Evolutionary conservation across 2,888 invertebrate species (phyloP).

Genomic region (Physocephala rufipes): DNA sequence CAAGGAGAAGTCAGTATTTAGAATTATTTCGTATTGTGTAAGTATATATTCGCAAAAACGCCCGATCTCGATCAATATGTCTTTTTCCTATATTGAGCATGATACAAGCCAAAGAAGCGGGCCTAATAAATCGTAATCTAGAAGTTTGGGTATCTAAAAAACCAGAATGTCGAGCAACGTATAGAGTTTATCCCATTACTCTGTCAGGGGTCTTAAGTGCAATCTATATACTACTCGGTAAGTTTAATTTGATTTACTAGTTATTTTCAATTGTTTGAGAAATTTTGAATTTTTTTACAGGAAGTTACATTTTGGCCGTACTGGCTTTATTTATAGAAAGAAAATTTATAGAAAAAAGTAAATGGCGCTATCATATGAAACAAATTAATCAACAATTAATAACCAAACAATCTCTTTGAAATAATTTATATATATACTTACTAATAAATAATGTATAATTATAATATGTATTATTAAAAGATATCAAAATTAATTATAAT

Average conservation of each 20-base stretch:
- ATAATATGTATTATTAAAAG: no score
- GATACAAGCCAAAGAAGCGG: slow-evolving; percentile 36
- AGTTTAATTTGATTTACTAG: background rate
- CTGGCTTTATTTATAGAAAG: slow-evolving; percentile 26
- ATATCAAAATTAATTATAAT: no score
- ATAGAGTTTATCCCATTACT: slow-evolving; percentile 41
- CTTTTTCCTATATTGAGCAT: slow-evolving; percentile 22
- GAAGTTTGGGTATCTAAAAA: slow-evolving; percentile 33
- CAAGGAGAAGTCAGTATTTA: slow-evolving; percentile 64
- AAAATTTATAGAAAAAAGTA: background rate
- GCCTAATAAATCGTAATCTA: slow-evolving; percentile 35
- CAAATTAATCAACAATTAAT: background rate
- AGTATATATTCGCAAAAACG: slow-evolving; percentile 37
- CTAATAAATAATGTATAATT: no score
- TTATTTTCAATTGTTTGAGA: background rate
- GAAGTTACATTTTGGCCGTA: slow-evolving; percentile 15
- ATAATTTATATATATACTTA: background rate
- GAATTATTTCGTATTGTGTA: slow-evolving; percentile 62
- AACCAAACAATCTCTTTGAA: background rate
- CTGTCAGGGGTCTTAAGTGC: slow-evolving; percentile 39
- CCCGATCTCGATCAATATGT: background rate
- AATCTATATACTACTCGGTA: slow-evolving; percentile 39
- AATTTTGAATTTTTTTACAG: slow-evolving; percentile 8
- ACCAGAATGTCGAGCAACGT: slow-evolving; percentile 39
- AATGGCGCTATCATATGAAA: background rate